Percentiles rank a stretch among this genome's conserved stretches.
These are phyloP conservation scores for Drusus annulatus DNA, from an alignment of 1,140 invertebrate species.

Conservation along the genomic window DNA sequence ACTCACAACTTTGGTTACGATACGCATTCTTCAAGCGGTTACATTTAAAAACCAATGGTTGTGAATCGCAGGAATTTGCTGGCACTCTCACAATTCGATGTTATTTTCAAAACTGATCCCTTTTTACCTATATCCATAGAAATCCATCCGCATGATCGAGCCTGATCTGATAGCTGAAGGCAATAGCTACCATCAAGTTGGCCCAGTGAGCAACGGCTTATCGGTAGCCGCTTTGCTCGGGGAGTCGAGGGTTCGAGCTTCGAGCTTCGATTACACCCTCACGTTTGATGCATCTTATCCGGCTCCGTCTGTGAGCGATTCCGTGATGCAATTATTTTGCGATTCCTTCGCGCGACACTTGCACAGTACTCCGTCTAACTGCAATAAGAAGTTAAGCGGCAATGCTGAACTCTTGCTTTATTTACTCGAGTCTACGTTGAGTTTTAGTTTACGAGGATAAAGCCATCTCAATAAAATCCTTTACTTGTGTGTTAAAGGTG, in stretches of 20 bases:
- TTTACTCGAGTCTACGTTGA: too few species aligned
- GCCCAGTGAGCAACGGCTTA: slow-evolving; percentile 22
- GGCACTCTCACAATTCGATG: not conserved
- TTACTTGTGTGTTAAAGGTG: too few species aligned
- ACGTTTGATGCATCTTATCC: slow-evolving; percentile 12
- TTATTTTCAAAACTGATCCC: slow-evolving; percentile 27
- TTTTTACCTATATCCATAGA: slow-evolving; percentile 40
- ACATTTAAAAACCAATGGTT: not conserved
- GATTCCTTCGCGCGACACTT: slow-evolving; percentile 7
- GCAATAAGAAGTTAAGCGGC: too few species aligned
- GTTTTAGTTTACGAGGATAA: too few species aligned
- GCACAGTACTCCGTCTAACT: too few species aligned
- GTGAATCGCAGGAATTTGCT: not conserved
- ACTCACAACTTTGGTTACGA: too few species aligned
- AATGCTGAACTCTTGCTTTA: too few species aligned
- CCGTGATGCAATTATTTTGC: slow-evolving; percentile 39
- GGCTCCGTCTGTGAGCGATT: slow-evolving; percentile 20
- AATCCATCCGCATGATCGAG: slow-evolving; percentile 46
- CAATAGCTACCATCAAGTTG: not conserved
- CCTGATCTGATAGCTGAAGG: slow-evolving; percentile 9
- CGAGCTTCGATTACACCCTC: not conserved
- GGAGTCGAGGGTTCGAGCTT: not conserved
- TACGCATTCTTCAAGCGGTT: too few species aligned
- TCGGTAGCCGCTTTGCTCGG: not conserved
- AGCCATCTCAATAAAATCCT: too few species aligned